Percentiles rank a stretch among this genome's conserved stretches.
Conservation (phyloP, 2,888 invertebrate genomes). For the Torymus tubicola region DNA sequence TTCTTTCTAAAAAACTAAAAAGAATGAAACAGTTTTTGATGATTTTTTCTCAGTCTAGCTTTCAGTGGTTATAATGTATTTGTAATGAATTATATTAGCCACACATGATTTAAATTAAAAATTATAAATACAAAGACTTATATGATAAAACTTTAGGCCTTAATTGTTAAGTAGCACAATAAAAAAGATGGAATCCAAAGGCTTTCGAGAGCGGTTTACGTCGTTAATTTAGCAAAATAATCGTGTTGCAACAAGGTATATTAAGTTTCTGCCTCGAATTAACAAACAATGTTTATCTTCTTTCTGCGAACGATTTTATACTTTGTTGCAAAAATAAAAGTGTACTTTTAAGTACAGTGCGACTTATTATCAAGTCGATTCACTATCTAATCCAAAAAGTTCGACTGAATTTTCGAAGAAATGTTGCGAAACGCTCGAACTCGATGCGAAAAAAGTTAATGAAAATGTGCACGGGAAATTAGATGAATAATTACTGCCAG, state of each 20-base stretch:
- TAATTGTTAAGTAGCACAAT: constrained; percentile 52
- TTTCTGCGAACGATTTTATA: constrained; percentile 42
- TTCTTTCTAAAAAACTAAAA: neutral
- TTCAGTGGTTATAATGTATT: constrained; percentile 34
- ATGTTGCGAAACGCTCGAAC: constrained; percentile 37
- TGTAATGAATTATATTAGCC: constrained; percentile 37
- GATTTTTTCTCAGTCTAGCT: constrained; percentile 28
- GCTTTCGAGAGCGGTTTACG: constrained; percentile 55
- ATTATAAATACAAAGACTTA: constrained; percentile 53
- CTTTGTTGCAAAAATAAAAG: constrained; percentile 47
- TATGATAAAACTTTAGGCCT: constrained; percentile 53
- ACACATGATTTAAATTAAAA: constrained; percentile 37
- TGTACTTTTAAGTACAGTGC: constrained; percentile 20
- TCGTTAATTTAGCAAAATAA: constrained; percentile 49
- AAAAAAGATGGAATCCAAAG: constrained; percentile 42
- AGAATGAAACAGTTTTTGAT: constrained; percentile 18
- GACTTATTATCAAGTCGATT: constrained; percentile 37
- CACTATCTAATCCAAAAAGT: constrained; percentile 42
- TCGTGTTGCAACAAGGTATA: constrained; percentile 27
- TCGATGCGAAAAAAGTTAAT: constrained; percentile 21
- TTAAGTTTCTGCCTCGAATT: constrained; percentile 39
- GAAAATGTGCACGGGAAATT: constrained; percentile 43
- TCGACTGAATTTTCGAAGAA: constrained; percentile 39
- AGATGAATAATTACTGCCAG: constrained; percentile 58
- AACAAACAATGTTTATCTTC: constrained; percentile 14